These are phyloP conservation scores for Maconellicoccus hirsutus DNA, from an alignment of 1,140 invertebrate species.

Conservation along the genomic window DNA sequence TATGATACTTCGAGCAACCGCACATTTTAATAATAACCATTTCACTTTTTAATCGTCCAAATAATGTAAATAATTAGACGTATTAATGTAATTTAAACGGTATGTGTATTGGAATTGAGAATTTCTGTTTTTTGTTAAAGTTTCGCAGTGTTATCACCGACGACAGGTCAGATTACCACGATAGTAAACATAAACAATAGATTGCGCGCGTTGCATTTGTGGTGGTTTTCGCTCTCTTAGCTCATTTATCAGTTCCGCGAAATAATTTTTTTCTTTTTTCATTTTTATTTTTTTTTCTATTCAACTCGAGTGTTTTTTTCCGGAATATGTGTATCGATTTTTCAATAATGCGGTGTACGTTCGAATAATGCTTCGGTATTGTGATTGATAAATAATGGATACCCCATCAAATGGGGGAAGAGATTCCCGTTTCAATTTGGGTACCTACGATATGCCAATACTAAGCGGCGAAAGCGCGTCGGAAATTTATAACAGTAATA, in stretches of 20 bases:
- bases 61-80: conserved; percentile 2
- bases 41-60: conserved; percentile 3
- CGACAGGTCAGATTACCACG: conserved; percentile 12
- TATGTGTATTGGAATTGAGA: background rate
- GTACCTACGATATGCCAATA: conserved; percentile 44
- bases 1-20: conserved; percentile 18
- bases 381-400: conserved; percentile 45
- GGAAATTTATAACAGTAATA: conserved; percentile 57
- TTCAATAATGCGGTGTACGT: conserved; percentile 22
- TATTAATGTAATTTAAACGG: background rate
- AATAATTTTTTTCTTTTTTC: background rate
- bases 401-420: conserved; percentile 59
- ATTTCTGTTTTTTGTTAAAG: background rate
- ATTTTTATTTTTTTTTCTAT: background rate
- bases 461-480: conserved; percentile 55
- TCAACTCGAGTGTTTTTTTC: background rate
- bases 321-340: background rate
- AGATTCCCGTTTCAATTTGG: conserved; percentile 72
- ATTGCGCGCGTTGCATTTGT: conserved; percentile 13
- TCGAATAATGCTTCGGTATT: conserved; percentile 24
- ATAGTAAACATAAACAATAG: conserved; percentile 18
- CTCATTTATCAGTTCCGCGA: background rate
- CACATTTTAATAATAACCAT: conserved; percentile 14
- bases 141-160: conserved; percentile 12
- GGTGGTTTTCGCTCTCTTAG: background rate